These are phyloP conservation scores for Palythoa caribaeorum DNA, from an alignment of 92 coral and sea anemone species.

Conservation along the genomic window DNA sequence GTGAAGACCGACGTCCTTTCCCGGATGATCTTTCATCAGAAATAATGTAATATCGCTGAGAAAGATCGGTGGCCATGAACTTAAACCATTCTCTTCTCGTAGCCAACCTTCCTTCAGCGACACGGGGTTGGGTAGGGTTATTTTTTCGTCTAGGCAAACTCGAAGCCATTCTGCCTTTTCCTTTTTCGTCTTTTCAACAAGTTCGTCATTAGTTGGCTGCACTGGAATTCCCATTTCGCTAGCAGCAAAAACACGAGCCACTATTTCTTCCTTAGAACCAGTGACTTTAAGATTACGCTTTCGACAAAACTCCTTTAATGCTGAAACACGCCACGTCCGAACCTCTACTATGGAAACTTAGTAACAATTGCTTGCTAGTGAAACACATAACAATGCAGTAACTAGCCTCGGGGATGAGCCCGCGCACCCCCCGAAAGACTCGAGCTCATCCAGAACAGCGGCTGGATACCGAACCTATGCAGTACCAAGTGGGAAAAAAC, in stretches of 20 bases:
- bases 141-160: neutral
- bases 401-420: no score
- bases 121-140: conserved; percentile 43
- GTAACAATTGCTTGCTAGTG: no score
- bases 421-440: no score
- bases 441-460: no score
- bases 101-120: conserved; percentile 22
- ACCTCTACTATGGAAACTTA: no score
- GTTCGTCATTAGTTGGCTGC: neutral
- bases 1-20: conserved; percentile 59
- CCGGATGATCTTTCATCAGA: conserved; percentile 48
- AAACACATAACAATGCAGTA: no score
- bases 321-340: neutral
- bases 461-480: no score
- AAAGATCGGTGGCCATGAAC: conserved; percentile 47
- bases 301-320: neutral
- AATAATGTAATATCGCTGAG: conserved; percentile 27
- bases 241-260: conserved; percentile 3
- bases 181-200: neutral
- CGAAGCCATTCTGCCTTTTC: neutral
- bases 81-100: conserved; percentile 18
- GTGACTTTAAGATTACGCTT: neutral
- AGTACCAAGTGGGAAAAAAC: no score
- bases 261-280: conserved; percentile 11
- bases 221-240: conserved; percentile 6